Evolutionary conservation across 2,797 vertebrate genomes (phyloP), one percentile per base, ranked within the genome.

Genomic region (Emydoidea blandingii): DNA sequence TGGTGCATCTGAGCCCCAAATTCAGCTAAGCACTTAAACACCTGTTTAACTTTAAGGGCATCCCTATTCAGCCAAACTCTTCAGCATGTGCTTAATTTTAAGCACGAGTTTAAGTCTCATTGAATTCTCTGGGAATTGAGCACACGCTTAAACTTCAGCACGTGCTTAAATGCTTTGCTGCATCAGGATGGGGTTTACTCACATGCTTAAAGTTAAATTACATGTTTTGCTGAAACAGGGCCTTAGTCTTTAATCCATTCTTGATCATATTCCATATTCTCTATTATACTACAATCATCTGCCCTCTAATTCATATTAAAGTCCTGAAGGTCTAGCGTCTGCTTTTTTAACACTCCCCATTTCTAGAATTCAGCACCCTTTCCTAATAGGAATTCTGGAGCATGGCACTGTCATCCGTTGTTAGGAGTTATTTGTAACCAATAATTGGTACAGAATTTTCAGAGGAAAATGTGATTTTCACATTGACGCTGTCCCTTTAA

Each of bases 381-480:
- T 53, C 47, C 5, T 10, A 49, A 50, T 4, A 2, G 49, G 79
- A 2, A 56, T 85, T 65, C 2, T 0, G 9, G 65, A 37, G 0
- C 1, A 0, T 0, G 16, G 5, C 44, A 7, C 4, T 44, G 0
- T 0, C 44, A 37, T 7, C 0, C 10, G 25, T 8, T 27, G 52
- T 3, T 1, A 1, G 74, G 54, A 47, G 3, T 1, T 12, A 0
- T 2, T 5, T 5, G 72, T 34, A 34, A 62, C 50, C 31, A 6
- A 2, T 0, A 18, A 41, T 41, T n/a, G 1, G 0, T 0, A 1
- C n/a, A 2, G 10, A 29, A 1, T 49, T 2, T 7, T 0, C 15
- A 3, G 0, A 2, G 56, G 44, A 27, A 12, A 52, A 54, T 50
- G 41, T 1, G 68, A 7, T 1, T 37, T 2, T 14, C 7, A 0